Percentiles rank a stretch among this genome's conserved stretches.
These are phyloP conservation scores for Listronotus oregonensis DNA, from an alignment of 1,140 invertebrate species.

Conservation along the genomic window DNA sequence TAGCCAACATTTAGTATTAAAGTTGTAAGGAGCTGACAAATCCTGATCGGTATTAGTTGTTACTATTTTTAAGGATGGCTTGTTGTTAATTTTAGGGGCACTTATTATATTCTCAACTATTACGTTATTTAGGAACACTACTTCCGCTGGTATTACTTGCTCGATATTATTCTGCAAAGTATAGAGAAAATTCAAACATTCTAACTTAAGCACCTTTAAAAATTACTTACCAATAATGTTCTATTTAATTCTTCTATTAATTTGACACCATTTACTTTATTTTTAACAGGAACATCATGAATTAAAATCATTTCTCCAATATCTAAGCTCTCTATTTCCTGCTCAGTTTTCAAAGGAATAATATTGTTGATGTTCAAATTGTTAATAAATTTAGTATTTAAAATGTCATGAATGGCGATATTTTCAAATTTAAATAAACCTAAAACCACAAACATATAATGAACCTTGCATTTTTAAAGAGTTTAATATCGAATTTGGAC, in stretches of 20 bases:
- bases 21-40: constrained; percentile 44
- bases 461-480: too few species aligned
- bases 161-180: constrained; percentile 39
- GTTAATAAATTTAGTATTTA: constrained; percentile 45
- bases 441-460: constrained; percentile 23
- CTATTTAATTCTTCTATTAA: constrained; percentile 43
- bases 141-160: constrained; percentile 44
- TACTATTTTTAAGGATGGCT: constrained; percentile 46
- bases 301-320: constrained; percentile 26
- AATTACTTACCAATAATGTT: constrained; percentile 46
- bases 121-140: constrained; percentile 52
- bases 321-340: constrained; percentile 41
- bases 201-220: not conserved
- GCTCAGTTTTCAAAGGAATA: constrained; percentile 44
- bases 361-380: constrained; percentile 44
- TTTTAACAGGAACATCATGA: constrained; percentile 43
- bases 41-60: constrained; percentile 51
- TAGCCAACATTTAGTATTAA: constrained; percentile 36
- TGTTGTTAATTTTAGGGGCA: constrained; percentile 47
- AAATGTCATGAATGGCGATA: constrained; percentile 36
- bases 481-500: too few species aligned
- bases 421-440: constrained; percentile 42
- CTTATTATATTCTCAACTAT: constrained; percentile 46
- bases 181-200: constrained; percentile 4
- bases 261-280: constrained; percentile 46